Evolutionary conservation across 2,797 vertebrate species (phyloP), one percentile per base, ranked within the genome.

Genomic region (Lithobates pipiens): DNA sequence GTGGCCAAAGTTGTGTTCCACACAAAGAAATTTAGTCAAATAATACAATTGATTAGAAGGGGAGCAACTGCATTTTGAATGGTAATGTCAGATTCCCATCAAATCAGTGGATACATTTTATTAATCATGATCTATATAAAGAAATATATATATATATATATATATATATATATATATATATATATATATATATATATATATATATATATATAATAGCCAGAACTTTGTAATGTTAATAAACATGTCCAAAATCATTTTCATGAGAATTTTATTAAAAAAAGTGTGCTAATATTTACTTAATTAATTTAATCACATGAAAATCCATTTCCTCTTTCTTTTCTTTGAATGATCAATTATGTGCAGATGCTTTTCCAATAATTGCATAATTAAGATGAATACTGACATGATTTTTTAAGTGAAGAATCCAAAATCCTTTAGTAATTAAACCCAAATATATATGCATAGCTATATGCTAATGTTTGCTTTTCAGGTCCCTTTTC

Each of bases 1-100:
- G 67, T 84, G 75, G 46, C 68, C 21, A 44, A 23, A 73, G 27
- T 73, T 79, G 34, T 44, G 5, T 23, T 72, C 68, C 57, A 79
- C 11, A 84, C 57, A 67, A 83, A 76, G 32, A 68, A 61, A 18
- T 76, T 25, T 13, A 76, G 69, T 70, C n/a, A 75, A 74, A 36
- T 70, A 25, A 61, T 57, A 42, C 11, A 2, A 76, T 70, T 57
- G 61, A 77, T 82, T 63, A 68, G 15, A 27, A 68, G 65, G 39
- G 18, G 3, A 46, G 29, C 57, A 68, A 32, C 74, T 6, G 18
- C 44, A 76, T 63, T 63, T 46, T 11, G 23, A 68, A 75, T 11
- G 25, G 72, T 1, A 68, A 10, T 39, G 68, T 46, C 11, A 13
- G 1, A 54, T 70, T 5, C 27, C 27, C 23, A 21, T 34, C 32